phyloP scores from a whole-genome alignment of 1,140 invertebrate genomes.

The Sycophila sp. region DNA sequence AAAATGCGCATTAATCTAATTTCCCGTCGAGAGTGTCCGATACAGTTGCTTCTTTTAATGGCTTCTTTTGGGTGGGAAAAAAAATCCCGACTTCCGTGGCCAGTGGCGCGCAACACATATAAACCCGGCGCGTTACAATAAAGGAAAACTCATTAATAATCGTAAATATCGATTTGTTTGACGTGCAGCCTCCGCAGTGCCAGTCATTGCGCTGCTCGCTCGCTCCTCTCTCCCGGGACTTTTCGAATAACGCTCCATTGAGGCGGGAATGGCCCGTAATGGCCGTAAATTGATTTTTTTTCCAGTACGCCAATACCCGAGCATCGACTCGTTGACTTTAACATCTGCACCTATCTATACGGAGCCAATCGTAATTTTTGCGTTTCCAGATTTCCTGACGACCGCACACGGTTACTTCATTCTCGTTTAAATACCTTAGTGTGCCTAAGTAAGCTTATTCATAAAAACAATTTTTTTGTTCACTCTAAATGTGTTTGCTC shows the following conservation, averaged over 20 bases:
- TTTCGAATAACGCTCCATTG: conserved; percentile 36
- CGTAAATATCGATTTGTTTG: conserved; percentile 53
- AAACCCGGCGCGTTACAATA: neutral
- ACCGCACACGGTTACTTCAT: neutral
- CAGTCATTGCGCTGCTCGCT: conserved; percentile 40
- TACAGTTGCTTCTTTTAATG: neutral
- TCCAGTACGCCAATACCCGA: neutral
- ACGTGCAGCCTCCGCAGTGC: conserved; percentile 43
- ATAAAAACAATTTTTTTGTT: no score
- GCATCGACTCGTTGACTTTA: neutral
- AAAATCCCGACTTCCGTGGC: conserved; percentile 7
- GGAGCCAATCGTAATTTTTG: neutral
- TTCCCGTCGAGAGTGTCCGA: neutral
- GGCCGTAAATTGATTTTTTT: conserved; percentile 49
- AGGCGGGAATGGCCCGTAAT: conserved; percentile 40
- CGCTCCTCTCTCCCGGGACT: conserved; percentile 43
- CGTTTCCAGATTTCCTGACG: neutral
- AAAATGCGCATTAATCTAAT: conserved; percentile 22
- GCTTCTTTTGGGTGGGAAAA: neutral
- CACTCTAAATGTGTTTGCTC: no score
- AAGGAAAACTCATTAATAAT: conserved; percentile 50
- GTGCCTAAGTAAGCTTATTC: no score
- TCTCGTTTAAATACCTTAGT: neutral
- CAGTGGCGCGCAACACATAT: conserved; percentile 1
- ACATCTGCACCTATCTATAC: conserved; percentile 16